These are phyloP conservation scores for Halichoeres trimaculatus DNA, from an alignment of 2,113 vertebrate species.

Conservation along the genomic window DNA sequence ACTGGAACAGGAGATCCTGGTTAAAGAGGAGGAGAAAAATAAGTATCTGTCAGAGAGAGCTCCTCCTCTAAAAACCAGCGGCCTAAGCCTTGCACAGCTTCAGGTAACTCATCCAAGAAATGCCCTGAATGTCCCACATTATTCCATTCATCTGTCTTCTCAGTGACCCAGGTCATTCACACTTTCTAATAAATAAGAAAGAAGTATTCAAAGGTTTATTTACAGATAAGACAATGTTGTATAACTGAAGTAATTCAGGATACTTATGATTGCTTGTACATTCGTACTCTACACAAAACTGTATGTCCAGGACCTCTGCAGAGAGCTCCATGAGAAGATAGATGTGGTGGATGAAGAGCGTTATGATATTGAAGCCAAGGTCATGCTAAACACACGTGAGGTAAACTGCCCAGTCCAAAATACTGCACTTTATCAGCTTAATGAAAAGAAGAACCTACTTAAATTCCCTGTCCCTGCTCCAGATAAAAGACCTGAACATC, in stretches of 20 bases:
- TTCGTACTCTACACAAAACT: background rate
- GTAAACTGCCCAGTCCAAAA: constrained; percentile 61
- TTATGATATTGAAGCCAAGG: constrained; percentile 94
- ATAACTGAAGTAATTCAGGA: background rate
- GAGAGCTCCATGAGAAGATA: constrained; percentile 89
- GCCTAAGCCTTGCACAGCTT: constrained; percentile 87
- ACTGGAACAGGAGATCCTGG: constrained; percentile 89
- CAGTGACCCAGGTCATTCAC: no score
- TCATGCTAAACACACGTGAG: constrained; percentile 92
- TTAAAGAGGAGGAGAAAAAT: constrained; percentile 90
- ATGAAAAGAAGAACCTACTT: background rate
- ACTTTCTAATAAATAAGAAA: background rate
- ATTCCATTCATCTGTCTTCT: background rate
- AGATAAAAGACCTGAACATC: constrained; percentile 94
- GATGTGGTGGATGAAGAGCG: constrained; percentile 93
- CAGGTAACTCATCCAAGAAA: constrained; percentile 81
- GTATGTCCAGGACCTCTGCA: constrained; percentile 88
- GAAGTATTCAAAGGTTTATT: background rate
- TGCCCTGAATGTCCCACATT: background rate
- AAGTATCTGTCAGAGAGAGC: constrained; percentile 88
- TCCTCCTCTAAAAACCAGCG: constrained; percentile 78
- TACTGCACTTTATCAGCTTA: background rate
- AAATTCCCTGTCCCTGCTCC: background rate
- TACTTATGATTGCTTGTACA: background rate
- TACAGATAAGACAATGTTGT: background rate